A percentile compares a stretch with the other conserved stretches of the same genome.
phyloP scores from a whole-genome alignment of 23 tunicate species.

The Clavelina lepadiformis region DNA sequence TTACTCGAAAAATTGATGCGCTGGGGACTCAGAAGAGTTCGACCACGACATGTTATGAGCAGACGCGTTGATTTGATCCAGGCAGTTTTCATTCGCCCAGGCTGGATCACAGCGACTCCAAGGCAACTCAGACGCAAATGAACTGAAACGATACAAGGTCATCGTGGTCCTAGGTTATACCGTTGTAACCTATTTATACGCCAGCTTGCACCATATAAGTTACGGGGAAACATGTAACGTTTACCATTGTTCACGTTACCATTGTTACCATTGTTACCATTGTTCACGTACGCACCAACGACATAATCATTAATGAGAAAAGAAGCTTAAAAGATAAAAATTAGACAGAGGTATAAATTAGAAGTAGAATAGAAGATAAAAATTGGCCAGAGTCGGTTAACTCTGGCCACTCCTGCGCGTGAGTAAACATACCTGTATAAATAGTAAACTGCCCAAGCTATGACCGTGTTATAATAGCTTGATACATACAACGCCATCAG shows the following conservation, averaged over 20 bases:
- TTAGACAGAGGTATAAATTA: no score
- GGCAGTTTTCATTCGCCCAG: constrained; percentile 67
- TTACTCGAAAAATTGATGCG: constrained; percentile 90
- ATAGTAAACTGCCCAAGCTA: constrained; percentile 87
- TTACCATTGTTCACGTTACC: no score
- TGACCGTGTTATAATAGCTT: constrained; percentile 91
- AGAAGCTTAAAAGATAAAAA: no score
- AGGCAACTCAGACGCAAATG: constrained; percentile 69
- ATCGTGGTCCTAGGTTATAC: no score
- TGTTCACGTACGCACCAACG: no score
- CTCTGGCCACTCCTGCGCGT: neutral
- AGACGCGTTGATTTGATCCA: constrained; percentile 61
- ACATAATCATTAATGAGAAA: neutral
- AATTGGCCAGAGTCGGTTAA: neutral
- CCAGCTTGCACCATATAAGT: no score
- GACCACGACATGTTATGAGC: constrained; percentile 55
- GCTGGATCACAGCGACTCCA: constrained; percentile 73
- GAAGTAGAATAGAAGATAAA: no score
- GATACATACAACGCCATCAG: constrained; percentile 88
- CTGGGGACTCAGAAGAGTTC: constrained; percentile 76
- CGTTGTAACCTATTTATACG: no score
- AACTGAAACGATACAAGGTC: constrained; percentile 50
- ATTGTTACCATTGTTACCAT: no score
- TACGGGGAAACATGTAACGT: no score
- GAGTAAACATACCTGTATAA: constrained; percentile 52